phyloP scores from a whole-genome alignment of 2,888 invertebrate species.

The Chaitophorus viminalis region DNA sequence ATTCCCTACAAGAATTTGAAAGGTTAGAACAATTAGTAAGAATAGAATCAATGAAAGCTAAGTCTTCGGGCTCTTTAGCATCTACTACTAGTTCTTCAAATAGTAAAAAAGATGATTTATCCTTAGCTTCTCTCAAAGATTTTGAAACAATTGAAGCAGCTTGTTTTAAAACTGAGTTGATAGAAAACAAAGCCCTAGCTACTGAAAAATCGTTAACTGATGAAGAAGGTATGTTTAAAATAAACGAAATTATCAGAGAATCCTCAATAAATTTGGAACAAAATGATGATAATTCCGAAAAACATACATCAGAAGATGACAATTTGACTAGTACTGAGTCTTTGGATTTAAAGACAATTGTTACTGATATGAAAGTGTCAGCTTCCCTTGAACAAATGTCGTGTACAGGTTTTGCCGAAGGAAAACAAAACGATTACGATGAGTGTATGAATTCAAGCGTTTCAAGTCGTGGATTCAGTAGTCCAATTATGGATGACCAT shows the following conservation, averaged over 20 bases:
- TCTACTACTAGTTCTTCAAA: slow-evolving; percentile 80
- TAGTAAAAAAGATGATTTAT: slow-evolving; percentile 78
- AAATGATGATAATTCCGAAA: slow-evolving; percentile 68
- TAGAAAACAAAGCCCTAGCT: slow-evolving; percentile 84
- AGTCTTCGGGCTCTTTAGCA: slow-evolving; percentile 82
- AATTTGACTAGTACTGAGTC: slow-evolving; percentile 73
- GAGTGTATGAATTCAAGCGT: slow-evolving; percentile 66
- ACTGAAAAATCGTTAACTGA: slow-evolving; percentile 73
- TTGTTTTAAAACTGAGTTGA: slow-evolving; percentile 83
- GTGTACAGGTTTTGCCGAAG: slow-evolving; percentile 77
- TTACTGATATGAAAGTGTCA: slow-evolving; percentile 60
- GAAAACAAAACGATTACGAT: slow-evolving; percentile 68
- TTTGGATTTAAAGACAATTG: slow-evolving; percentile 67
- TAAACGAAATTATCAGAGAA: slow-evolving; percentile 76
- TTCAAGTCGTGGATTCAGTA: slow-evolving; percentile 62
- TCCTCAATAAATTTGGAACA: slow-evolving; percentile 76
- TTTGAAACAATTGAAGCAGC: slow-evolving; percentile 92
- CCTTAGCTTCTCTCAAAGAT: slow-evolving; percentile 87
- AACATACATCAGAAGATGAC: slow-evolving; percentile 57
- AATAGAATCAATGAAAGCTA: slow-evolving; percentile 77
- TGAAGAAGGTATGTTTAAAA: slow-evolving; percentile 75
- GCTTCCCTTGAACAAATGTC: slow-evolving; percentile 61
- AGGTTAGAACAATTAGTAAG: slow-evolving; percentile 86
- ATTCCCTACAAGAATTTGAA: slow-evolving; percentile 94
- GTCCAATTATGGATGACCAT: slow-evolving; percentile 56